These are phyloP conservation scores for Mus musculus DNA, from an alignment of 2,113 vertebrate genomes.

Conservation along the genomic window GRCm39 chr15:30759001-30759500, in stretches of 20 bases:
- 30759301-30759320: not conserved
- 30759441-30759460: not conserved
- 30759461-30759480: no score
- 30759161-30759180: not conserved
- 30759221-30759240: not conserved
- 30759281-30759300: not conserved
- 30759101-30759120: not conserved
- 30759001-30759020: not conserved
- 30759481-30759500: no score
- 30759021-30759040: accelerated
- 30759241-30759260: not conserved
- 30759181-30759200: not conserved
- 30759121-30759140: accelerated
- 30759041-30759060: accelerated
- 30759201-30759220: not conserved
- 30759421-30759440: not conserved
- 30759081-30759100: not conserved
- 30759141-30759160: no score
- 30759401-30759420: accelerated
- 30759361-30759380: no score
- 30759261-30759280: accelerated
- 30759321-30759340: not conserved
- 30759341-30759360: no score
- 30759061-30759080: not conserved
- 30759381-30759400: not conserved